Evolutionary conservation across 2,113 vertebrate species (phyloP).

Genomic region (Cricetomys ansorgei): DNA sequence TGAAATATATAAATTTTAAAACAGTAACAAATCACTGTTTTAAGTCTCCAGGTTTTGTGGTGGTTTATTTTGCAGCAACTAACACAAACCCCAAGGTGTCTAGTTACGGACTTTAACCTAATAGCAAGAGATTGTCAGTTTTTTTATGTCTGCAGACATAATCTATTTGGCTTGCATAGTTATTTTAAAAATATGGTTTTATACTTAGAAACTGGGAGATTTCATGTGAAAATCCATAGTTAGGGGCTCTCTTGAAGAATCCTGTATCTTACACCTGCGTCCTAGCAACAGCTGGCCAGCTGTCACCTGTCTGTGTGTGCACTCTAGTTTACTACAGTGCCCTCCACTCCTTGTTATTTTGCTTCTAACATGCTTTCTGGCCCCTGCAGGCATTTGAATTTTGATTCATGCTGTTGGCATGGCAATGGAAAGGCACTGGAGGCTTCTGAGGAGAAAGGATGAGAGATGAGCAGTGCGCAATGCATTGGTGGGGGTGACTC

Average conservation of each 20-base stretch:
- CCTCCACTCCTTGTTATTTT: background rate
- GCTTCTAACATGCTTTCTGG: background rate
- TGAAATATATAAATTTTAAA: background rate
- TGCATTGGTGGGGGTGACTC: background rate
- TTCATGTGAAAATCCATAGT: background rate
- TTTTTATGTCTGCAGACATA: slow-evolving; percentile 14
- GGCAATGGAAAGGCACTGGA: background rate
- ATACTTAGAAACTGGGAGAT: background rate
- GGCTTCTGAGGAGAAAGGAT: slow-evolving; percentile 1
- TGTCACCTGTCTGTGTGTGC: too few species aligned
- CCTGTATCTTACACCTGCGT: background rate
- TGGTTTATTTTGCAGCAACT: background rate
- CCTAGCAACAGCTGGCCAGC: background rate
- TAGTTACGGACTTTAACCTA: background rate
- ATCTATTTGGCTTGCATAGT: slow-evolving; percentile 11
- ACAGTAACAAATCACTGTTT: background rate
- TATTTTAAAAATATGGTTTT: background rate
- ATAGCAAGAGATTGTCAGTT: background rate
- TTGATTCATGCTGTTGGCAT: slow-evolving; percentile 33
- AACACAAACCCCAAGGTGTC: background rate
- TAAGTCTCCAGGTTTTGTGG: background rate
- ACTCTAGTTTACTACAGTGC: background rate
- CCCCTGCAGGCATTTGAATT: slow-evolving; percentile 2
- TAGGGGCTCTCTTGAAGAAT: slow-evolving; percentile 8
- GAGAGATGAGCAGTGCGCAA: background rate